Percentiles rank a stretch among this genome's conserved stretches.
Conservation (phyloP, 2,888 invertebrate species). For the Formica aserva region DNA sequence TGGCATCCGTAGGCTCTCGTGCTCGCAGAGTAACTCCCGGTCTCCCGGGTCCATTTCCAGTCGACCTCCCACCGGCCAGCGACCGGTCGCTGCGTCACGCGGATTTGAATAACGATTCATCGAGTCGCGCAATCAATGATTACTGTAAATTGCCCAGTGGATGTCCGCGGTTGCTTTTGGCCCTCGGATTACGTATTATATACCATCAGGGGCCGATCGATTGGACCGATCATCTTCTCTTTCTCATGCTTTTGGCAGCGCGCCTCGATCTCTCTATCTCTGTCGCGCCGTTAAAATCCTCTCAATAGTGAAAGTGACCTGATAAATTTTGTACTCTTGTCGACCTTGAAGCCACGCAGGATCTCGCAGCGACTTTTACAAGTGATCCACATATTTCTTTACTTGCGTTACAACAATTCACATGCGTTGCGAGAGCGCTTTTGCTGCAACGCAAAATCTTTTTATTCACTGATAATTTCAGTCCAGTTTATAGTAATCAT, state of each 20-base stretch:
- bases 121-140: slow-evolving; percentile 70
- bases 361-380: slow-evolving; percentile 54
- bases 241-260: slow-evolving; percentile 27
- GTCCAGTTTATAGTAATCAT: background rate
- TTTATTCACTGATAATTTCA: too few relatives aligned
- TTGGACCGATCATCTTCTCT: slow-evolving; percentile 36
- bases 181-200: slow-evolving; percentile 54
- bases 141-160: slow-evolving; percentile 70
- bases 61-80: slow-evolving; percentile 35
- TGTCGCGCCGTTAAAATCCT: slow-evolving; percentile 54
- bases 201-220: background rate
- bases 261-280: background rate
- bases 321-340: slow-evolving; percentile 50
- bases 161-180: slow-evolving; percentile 31
- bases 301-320: slow-evolving; percentile 77
- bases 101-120: slow-evolving; percentile 72
- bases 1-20: slow-evolving; percentile 39
- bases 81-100: slow-evolving; percentile 50
- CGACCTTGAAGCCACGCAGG: slow-evolving; percentile 61
- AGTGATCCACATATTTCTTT: slow-evolving; percentile 35
- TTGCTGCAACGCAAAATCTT: background rate
- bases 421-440: slow-evolving; percentile 37
- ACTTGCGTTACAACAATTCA: slow-evolving; percentile 11
- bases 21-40: slow-evolving; percentile 50
- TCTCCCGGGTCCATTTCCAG: slow-evolving; percentile 58